A percentile compares a stretch with the other conserved stretches of the same genome.
phyloP scores from a whole-genome alignment of 1,140 invertebrate species.

The Neelides sp. region DNA sequence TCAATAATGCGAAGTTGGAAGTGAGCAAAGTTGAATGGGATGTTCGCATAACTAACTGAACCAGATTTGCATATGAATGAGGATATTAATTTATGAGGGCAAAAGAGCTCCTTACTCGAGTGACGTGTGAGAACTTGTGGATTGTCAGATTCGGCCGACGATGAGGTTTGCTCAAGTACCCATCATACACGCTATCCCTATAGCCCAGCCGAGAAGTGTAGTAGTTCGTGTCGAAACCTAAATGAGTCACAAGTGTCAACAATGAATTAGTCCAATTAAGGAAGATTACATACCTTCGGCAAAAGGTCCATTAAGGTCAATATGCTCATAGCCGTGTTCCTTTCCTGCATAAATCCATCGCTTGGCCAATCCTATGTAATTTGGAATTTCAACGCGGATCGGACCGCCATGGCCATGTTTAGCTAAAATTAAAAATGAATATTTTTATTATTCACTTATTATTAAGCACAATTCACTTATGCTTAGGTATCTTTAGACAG shows the following conservation, averaged over 20 bases:
- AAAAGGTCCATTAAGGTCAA: not conserved
- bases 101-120: not conserved
- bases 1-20: too few species aligned
- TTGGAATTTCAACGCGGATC: not conserved
- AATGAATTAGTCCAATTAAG: too few species aligned
- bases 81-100: slow-evolving; percentile 2
- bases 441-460: too few species aligned
- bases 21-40: too few species aligned
- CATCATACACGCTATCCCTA: not conserved
- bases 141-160: not conserved
- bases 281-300: not conserved
- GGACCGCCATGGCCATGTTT: not conserved
- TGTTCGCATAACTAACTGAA: too few species aligned
- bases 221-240: not conserved
- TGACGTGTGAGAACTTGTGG: not conserved
- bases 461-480: too few species aligned
- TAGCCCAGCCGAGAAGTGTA: not conserved
- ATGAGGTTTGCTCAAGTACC: not conserved
- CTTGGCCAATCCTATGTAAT: not conserved
- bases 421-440: too few species aligned
- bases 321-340: not conserved
- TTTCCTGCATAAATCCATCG: not conserved
- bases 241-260: too few species aligned
- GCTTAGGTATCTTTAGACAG: too few species aligned
- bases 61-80: too few species aligned